Base-by-base conservation (phyloP, 2,113 vertebrate species). In the Ophthalmolycus amberensis region DNA sequence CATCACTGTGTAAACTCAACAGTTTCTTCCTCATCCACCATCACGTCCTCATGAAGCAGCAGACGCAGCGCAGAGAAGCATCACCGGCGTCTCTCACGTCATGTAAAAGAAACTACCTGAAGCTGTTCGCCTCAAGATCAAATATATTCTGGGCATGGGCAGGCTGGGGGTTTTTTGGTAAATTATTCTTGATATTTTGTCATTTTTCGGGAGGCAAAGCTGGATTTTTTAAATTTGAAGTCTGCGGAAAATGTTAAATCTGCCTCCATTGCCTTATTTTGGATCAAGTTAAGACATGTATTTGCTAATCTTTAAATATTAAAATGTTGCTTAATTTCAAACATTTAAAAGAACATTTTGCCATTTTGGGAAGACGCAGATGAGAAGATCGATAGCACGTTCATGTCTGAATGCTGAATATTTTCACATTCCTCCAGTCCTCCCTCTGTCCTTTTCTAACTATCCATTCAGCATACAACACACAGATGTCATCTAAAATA, bases 11-110 rank as follows among this genome's bases (percentile, higher is more conserved):
- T 69, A 10, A 69, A 72, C 56, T 75, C 37, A 0, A 59, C 48
- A 70, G 22, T 86, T 88, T 90, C 75, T 79, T 85, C 76, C 66
- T 75, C 52, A 16, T 67, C 25, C 4, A n/a, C 3, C 34, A 14
- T 59, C 40, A 63, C 8, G 2, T 4, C 46, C 8, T 27, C 7
- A 27, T 5, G 0, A 32, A 76, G 48, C 66, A 66, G 29, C 27
- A 50, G 77, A 59, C 20, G 40, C 71, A 58, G 75, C n/a, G n/a
- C n/a, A n/a, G n/a, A n/a, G n/a, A n/a, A n/a, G n/a, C n/a, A n/a
- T n/a, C n/a, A n/a, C n/a, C n/a, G n/a, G n/a, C 62, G 37, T 77
- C 32, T 64, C 44, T 25, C 10, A 12, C 8, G 0, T 18, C 72
- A 50, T 16, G 34, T 59, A 59, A 11, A 14, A 11, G 20, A 27